Evolutionary conservation across 2,888 invertebrate genomes (phyloP), one percentile per base, ranked within the genome.

Genomic region (Bellardia bayeri): DNA sequence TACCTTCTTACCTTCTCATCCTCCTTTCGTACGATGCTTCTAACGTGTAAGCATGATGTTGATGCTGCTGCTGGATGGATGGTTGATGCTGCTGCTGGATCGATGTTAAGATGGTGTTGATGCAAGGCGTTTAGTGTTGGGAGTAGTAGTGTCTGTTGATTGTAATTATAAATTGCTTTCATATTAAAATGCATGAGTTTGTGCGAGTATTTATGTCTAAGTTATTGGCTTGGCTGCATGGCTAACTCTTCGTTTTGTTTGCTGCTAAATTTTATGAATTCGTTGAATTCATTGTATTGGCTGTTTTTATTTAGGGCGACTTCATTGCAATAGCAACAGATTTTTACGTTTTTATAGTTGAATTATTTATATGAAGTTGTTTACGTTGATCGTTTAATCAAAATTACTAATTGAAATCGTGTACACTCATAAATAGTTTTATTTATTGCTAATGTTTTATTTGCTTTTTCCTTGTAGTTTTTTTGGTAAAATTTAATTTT

Each of bases 111-210:
- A 80, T 85, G 86, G 86, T 86, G 82, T 74, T 75, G 81, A 80
- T 76, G 71, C 63, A 49, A 54, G 83, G 75, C 80, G 80, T 76
- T 86, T 75, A 66, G 63, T 72, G 49, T 49, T 33, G 14, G 56
- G 8, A 63, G 37, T 61, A 13, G 54, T 51, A 76, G 76, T 86
- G 81, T 68, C 74, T 78, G 86, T 72, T 86, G 66, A 81, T 86
- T 82, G 84, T 82, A 83, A 88, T 88, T 86, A 88, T 86, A 84
- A 88, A 88, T 84, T 88, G 82, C 85, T 88, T 85, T 83, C 68
- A 72, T 83, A 83, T 85, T 82, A 85, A 45, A 45, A 82, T 85
- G 78, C 56, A 64, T 58, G 49, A 58, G 66, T 76, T 82, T 85
- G 63, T 82, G 51, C 49, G 71, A 69, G 51, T 56, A 71, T 84